Conservation (phyloP, 2,888 invertebrate genomes). For the Polyploca ridens region DNA sequence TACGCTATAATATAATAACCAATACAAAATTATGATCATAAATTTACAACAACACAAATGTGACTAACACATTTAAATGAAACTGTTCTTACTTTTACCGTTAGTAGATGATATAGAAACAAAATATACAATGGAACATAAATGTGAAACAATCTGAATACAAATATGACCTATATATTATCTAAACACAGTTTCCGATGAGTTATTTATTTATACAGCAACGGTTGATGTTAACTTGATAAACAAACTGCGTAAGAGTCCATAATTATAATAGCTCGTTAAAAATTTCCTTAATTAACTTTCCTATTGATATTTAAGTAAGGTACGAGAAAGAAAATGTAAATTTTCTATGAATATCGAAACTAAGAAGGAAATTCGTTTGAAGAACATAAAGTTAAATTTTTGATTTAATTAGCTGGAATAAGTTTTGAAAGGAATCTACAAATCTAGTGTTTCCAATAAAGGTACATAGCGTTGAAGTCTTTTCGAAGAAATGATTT, state of each 20-base stretch:
- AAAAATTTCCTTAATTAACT: background rate
- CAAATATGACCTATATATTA: background rate
- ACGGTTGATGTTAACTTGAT: too few species aligned
- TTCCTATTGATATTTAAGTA: background rate
- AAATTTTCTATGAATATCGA: background rate
- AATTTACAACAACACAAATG: background rate
- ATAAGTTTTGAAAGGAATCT: too few species aligned
- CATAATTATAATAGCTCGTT: background rate
- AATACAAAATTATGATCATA: background rate
- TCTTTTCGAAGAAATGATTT: background rate
- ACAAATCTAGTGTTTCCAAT: background rate
- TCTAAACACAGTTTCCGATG: background rate
- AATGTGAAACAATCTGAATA: background rate
- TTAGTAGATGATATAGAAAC: background rate
- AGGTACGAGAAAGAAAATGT: background rate
- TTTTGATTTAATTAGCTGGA: background rate
- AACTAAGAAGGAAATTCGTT: background rate
- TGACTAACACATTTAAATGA: background rate
- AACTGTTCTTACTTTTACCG: too few species aligned
- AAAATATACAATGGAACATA: background rate
- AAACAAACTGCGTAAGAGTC: background rate
- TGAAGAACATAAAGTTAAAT: background rate
- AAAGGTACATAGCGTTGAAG: background rate
- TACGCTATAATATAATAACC: background rate
- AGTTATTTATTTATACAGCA: too few species aligned